A percentile compares a stretch with the other conserved stretches of the same genome.
These are phyloP conservation scores for Poeciliopsis occidentalis DNA, from an alignment of 2,113 vertebrate genomes.

Conservation along the genomic window DNA sequence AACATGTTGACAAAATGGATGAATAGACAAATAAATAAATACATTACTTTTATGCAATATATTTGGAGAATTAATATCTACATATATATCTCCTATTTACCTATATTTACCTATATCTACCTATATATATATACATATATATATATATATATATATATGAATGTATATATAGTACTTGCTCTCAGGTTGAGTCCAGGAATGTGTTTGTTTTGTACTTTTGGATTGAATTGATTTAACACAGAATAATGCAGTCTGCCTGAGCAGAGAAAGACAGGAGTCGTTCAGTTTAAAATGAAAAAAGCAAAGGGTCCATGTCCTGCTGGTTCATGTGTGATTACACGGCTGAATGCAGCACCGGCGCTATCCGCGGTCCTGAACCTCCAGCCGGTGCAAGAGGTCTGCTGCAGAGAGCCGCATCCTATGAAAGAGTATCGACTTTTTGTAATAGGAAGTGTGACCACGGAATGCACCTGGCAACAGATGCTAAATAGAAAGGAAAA, in stretches of 20 bases:
- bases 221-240: constrained; percentile 30
- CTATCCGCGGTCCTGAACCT: constrained; percentile 78
- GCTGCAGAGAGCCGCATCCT: constrained; percentile 54
- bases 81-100: too few relatives aligned
- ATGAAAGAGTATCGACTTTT: constrained; percentile 77
- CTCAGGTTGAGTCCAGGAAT: constrained; percentile 4
- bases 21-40: too few relatives aligned
- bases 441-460: constrained; percentile 76
- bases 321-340: constrained; percentile 51
- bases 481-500: constrained; percentile 60
- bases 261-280: constrained; percentile 11
- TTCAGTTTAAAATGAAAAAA: constrained; percentile 18
- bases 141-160: too few relatives aligned
- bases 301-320: constrained; percentile 17
- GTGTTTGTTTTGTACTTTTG: not conserved
- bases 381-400: constrained; percentile 62
- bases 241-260: constrained; percentile 17
- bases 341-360: constrained; percentile 56
- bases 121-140: too few relatives aligned
- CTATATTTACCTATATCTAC: too few relatives aligned
- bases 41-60: too few relatives aligned
- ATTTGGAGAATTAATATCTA: too few relatives aligned
- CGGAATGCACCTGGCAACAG: constrained; percentile 68
- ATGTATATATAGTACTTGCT: not conserved
- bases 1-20: too few relatives aligned